A percentile compares a stretch with the other conserved stretches of the same genome.
Evolutionary conservation across 2,113 vertebrate genomes (phyloP).

Genomic region (Odocoileus virginianus): DNA sequence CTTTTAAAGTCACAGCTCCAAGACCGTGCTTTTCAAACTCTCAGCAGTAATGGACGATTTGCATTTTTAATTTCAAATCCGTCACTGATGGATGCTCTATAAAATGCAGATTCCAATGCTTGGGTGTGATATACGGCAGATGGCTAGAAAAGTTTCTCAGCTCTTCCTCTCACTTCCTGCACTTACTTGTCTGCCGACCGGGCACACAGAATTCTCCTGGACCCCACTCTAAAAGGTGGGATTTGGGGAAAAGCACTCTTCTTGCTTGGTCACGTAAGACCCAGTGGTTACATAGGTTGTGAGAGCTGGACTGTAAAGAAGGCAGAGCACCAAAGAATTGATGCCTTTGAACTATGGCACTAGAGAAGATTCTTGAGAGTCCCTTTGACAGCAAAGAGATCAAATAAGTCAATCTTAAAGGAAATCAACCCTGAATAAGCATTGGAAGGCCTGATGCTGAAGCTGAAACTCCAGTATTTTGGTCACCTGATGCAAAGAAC

Average conservation of each 20-base stretch:
- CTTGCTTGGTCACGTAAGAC: neutral
- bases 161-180: neutral
- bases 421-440: neutral
- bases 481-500: neutral
- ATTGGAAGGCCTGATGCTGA: neutral
- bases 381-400: neutral
- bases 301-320: neutral
- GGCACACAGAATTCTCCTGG: neutral
- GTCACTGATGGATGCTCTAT: neutral
- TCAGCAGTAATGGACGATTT: neutral
- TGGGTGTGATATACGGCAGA: fast-evolving
- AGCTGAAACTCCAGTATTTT: neutral
- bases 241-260: neutral
- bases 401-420: neutral
- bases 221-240: neutral
- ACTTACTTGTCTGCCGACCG: neutral
- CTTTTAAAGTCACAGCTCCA: neutral
- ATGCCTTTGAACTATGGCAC: neutral
- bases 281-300: neutral
- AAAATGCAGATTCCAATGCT: fast-evolving
- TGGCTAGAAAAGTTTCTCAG: neutral
- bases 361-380: neutral
- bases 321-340: neutral
- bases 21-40: neutral
- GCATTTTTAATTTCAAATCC: neutral